phyloP scores from a whole-genome alignment of 2,888 invertebrate species.

The Lampropteryx suffumata region DNA sequence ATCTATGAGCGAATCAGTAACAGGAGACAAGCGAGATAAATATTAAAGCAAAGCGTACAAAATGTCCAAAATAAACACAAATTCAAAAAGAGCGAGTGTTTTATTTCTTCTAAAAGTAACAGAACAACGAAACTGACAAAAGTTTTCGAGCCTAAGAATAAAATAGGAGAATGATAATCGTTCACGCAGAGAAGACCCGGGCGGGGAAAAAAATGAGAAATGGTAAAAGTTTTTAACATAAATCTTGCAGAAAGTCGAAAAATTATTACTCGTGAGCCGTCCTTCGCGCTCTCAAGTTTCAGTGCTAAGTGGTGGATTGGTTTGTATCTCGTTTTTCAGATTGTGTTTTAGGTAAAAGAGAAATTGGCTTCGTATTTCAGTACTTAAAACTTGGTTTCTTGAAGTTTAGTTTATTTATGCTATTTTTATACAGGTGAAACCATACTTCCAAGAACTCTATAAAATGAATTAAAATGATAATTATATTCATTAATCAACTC shows the following conservation, averaged over 20 bases:
- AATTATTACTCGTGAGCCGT: constrained; percentile 69
- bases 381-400: no score
- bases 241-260: constrained; percentile 69
- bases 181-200: constrained; percentile 58
- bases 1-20: not conserved
- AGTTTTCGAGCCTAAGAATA: constrained; percentile 44
- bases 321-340: constrained; percentile 26
- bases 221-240: constrained; percentile 77
- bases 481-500: no score
- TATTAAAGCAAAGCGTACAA: constrained; percentile 24
- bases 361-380: not conserved
- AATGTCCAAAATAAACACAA: constrained; percentile 33
- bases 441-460: no score
- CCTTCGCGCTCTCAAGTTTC: constrained; percentile 42
- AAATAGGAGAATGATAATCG: constrained; percentile 73
- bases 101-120: constrained; percentile 41
- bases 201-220: constrained; percentile 71
- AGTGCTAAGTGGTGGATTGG: constrained; percentile 33
- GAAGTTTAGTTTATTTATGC: no score
- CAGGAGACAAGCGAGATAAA: constrained; percentile 6
- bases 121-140: constrained; percentile 45
- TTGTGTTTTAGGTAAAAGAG: constrained; percentile 13
- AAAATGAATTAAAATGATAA: no score
- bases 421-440: no score
- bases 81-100: constrained; percentile 33